A percentile compares a stretch with the other conserved stretches of the same genome.
phyloP scores from a whole-genome alignment of 2,113 vertebrate species.

The Psophia crepitans region DNA sequence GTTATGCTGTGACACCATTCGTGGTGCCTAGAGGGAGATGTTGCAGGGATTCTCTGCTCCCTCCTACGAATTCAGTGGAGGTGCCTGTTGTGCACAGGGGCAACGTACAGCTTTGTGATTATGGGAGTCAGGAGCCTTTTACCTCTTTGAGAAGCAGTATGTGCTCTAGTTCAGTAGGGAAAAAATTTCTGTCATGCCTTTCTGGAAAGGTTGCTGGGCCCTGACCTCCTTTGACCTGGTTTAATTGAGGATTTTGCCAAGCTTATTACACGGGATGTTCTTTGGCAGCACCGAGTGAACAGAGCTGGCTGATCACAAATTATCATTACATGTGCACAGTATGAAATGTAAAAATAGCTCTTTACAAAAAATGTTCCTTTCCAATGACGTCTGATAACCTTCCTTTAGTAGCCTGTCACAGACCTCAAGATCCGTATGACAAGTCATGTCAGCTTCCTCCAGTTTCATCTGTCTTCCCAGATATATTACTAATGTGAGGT shows the following conservation, averaged over 20 bases:
- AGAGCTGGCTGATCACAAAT: conserved; percentile 8
- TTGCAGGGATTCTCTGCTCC: not conserved
- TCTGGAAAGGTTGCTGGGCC: not conserved
- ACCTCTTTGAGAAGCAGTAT: not conserved
- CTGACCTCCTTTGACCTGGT: conserved; percentile 19
- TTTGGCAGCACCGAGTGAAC: not conserved
- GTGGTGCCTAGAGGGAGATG: not conserved
- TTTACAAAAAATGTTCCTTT: not conserved
- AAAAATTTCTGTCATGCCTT: not conserved
- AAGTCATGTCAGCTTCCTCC: not conserved
- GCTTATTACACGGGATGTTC: conserved; percentile 14
- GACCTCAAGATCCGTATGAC: not conserved
- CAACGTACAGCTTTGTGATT: not conserved
- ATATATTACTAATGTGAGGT: not conserved
- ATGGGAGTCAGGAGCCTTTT: not conserved
- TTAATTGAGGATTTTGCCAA: conserved; percentile 35
- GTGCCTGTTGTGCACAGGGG: not conserved
- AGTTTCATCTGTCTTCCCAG: not conserved
- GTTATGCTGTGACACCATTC: not conserved
- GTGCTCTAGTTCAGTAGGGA: accelerated
- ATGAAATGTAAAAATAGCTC: not conserved
- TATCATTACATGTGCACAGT: not conserved
- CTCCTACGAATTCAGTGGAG: not conserved
- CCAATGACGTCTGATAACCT: not conserved
- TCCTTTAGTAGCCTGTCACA: not conserved